Base-by-base conservation (phyloP, 2,797 vertebrate species). In the Selene dorsalis region DNA sequence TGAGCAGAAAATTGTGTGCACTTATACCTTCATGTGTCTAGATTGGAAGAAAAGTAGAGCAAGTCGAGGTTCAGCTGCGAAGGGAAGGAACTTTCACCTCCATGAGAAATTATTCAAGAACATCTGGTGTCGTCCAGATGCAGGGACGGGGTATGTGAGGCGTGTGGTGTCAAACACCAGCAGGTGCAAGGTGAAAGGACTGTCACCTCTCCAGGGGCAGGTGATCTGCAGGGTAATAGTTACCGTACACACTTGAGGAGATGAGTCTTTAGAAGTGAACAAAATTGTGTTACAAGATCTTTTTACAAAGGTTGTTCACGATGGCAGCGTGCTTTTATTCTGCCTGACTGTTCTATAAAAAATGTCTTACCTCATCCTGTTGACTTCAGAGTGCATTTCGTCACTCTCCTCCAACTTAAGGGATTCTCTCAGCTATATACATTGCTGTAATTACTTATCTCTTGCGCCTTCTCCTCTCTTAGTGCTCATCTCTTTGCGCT, bases 101-200 rank as follows among this genome's bases (percentile, higher is more conserved):
- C 77, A n/a, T 68, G 80, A 83, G 77, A 88, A 84, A 90, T 89
- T 80, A 90, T 90, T 89, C 88, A 82, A 64, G 84, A 93, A 89
- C 93, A 93, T 92, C 92, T 94, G 94, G 70, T 75, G 77, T 22
- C 0, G 61, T 90, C 82, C 89, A 90, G 88, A 91, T 91, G 91
- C 82, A 65, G 81, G 57, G 82, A 90, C 52, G 75, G 74, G 77
- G 84, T 84, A 81, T 87, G 88, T 66, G 77, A 88, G 82, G 56
- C 38, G 18, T 70, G 84, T 43, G 74, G 32, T 83, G 87, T 86
- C 86, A 88, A 85, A 84, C 60, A 69, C 28, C 77, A 76, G 88
- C 90, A 93, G 92, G 92, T 91, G 92, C 80, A 67, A 89, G 85
- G 87, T 83, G 82, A 86, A 77, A 82, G 88, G 84, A 86, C 73